A percentile compares a stretch with the other conserved stretches of the same genome.
Conservation (phyloP, 2,888 invertebrate species). For the Chloroclystis v-ata region DNA sequence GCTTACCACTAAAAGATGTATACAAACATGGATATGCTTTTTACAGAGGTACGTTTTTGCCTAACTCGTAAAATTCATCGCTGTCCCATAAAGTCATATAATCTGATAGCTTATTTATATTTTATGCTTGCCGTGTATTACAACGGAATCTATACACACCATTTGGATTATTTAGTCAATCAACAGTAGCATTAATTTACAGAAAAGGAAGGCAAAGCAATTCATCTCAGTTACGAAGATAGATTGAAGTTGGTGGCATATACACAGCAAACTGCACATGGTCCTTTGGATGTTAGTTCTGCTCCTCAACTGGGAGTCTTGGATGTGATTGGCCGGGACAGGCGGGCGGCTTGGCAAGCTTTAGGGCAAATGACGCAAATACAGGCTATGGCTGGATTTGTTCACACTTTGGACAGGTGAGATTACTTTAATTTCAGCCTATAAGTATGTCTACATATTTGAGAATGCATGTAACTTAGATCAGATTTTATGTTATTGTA, state of each 20-base stretch:
- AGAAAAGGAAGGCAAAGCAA: constrained; percentile 99
- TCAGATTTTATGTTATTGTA: no score
- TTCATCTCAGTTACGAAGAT: constrained; percentile 95
- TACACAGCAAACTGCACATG: constrained; percentile 93
- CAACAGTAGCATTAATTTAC: constrained; percentile 18
- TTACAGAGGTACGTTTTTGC: constrained; percentile 87
- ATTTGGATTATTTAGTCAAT: neutral
- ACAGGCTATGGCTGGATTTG: constrained; percentile 95
- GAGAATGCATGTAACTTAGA: no score
- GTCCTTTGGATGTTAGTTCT: constrained; percentile 85
- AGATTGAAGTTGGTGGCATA: constrained; percentile 93
- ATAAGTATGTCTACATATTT: no score
- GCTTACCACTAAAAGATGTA: constrained; percentile 85
- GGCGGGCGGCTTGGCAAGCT: constrained; percentile 95
- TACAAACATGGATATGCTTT: constrained; percentile 93
- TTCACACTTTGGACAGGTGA: constrained; percentile 87
- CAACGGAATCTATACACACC: no score
- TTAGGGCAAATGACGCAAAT: constrained; percentile 90
- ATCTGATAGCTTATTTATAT: no score
- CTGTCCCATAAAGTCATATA: no score
- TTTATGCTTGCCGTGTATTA: neutral
- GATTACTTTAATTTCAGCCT: no score
- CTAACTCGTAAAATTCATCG: constrained; percentile 33
- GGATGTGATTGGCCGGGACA: constrained; percentile 96
- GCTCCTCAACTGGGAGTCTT: constrained; percentile 92